These are phyloP conservation scores for Erpobdella octoculata DNA, from an alignment of 2,888 invertebrate species.

Conservation along the genomic window DNA sequence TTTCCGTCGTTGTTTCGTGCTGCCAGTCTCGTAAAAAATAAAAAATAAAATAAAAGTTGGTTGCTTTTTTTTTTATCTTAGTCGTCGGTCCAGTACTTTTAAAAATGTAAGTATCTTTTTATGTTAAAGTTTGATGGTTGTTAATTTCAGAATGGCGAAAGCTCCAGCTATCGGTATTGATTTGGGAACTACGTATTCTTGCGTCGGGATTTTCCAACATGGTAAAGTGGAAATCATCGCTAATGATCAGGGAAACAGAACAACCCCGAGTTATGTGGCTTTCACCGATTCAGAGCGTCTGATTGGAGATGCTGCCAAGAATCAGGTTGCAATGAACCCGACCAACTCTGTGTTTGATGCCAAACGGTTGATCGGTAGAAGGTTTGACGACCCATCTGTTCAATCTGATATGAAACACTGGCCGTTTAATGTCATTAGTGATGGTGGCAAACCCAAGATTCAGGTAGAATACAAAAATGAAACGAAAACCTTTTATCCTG, in stretches of 20 bases:
- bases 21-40: no score
- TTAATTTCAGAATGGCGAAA: constrained; percentile 25
- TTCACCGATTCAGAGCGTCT: constrained; percentile 58
- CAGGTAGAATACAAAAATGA: constrained; percentile 71
- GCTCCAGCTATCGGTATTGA: constrained; percentile 36
- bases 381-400: constrained; percentile 69
- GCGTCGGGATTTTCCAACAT: constrained; percentile 49
- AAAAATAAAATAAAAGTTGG: no score
- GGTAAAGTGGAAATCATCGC: constrained; percentile 55
- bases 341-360: constrained; percentile 62
- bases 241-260: constrained; percentile 62
- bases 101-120: no score
- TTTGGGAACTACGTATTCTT: constrained; percentile 55
- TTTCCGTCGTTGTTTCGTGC: no score
- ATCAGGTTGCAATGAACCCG: constrained; percentile 62
- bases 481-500: constrained; percentile 76
- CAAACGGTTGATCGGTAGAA: constrained; percentile 69
- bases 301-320: constrained; percentile 53
- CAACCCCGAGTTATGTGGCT: constrained; percentile 68
- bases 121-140: not conserved
- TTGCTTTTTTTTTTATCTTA: no score
- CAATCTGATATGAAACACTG: constrained; percentile 74
- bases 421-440: constrained; percentile 62
- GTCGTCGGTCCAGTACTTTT: no score
- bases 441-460: constrained; percentile 47